Evolutionary conservation across 2,888 invertebrate genomes (phyloP), one percentile per base, ranked within the genome.

Genomic region (Meiosimyza platycephala): DNA sequence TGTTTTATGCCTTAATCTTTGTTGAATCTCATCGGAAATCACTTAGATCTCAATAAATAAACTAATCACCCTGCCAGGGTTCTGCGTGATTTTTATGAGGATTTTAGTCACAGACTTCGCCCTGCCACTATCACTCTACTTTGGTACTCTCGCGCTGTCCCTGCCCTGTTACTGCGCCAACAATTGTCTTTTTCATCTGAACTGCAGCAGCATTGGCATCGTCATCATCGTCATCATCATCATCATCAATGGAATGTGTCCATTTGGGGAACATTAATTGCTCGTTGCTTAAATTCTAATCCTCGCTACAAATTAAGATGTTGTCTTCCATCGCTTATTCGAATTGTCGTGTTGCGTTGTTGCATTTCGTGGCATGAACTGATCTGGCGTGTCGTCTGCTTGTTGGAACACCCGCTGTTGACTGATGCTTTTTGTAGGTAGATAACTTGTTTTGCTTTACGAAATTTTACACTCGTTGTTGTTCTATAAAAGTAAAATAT

Each of bases 281-380:
- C 85, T 86, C 84, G 83, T 86, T 85, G 85, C 85, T 86, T 86
- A 86, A 85, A 85, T 83, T 87, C 86, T 87, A 87, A 87, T 87
- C 81, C 82, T 79, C 78, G 81, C 85, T 84, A 87, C 86, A 87
- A 86, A 86, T 86, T 87, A 86, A 87, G 86, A 83, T 82, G 85
- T 86, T 81, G 82, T 78, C 82, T 79, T 79, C 78, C 52, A 82
- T 80, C 81, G 82, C 80, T 80, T 77, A 80, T 82, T 80, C 80
- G 80, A 81, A 80, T 80, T 81, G 79, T 82, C 83, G 78, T 83
- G 85, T 18, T 28, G 6, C 16, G 57, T 28, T 22, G 16, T 22
- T 18, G 57, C 18, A 59, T 12, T 13, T 22, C 18, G 28, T 16
- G 13, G 57, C 6, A 18, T 59, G 18, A 22, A 59, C 7, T 59